phyloP scores from a whole-genome alignment of 2,888 invertebrate species.

The Andrena camellia region DNA sequence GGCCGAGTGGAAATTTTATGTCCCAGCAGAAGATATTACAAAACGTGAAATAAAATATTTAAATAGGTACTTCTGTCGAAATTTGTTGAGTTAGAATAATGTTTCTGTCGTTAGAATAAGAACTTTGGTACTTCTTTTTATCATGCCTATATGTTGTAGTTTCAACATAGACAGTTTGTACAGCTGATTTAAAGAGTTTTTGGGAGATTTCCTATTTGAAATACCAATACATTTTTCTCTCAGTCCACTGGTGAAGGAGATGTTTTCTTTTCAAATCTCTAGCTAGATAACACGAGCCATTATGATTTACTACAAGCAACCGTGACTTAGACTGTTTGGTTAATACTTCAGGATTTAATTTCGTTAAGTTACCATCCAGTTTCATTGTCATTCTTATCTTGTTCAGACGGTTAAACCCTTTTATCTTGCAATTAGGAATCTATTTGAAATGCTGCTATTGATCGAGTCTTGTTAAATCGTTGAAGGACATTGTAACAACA shows the following conservation, averaged over 20 bases:
- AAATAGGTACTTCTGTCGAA: no score
- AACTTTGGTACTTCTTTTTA: no score
- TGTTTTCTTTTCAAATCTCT: constrained; percentile 18
- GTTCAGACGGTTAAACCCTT: not conserved
- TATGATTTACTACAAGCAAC: not conserved
- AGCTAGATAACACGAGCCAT: not conserved
- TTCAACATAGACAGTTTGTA: constrained; percentile 8
- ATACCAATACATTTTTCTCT: constrained; percentile 12
- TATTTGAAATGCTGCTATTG: not conserved
- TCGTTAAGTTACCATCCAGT: not conserved
- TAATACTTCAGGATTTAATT: constrained; percentile 10
- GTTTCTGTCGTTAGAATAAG: no score
- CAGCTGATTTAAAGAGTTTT: constrained; percentile 36
- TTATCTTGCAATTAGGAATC: not conserved
- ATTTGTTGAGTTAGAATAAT: no score
- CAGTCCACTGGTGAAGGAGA: not conserved
- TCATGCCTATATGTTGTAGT: no score
- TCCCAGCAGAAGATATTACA: no score
- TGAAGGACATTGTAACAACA: not conserved
- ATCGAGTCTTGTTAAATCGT: not conserved
- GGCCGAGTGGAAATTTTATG: no score
- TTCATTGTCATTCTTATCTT: constrained; percentile 16
- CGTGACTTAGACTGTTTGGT: constrained; percentile 19
- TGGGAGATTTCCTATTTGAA: not conserved
- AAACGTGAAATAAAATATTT: no score